Evolutionary conservation across 2,797 vertebrate species (phyloP), one percentile per base, ranked within the genome.

Genomic region (Aulostomus chinensis): DNA sequence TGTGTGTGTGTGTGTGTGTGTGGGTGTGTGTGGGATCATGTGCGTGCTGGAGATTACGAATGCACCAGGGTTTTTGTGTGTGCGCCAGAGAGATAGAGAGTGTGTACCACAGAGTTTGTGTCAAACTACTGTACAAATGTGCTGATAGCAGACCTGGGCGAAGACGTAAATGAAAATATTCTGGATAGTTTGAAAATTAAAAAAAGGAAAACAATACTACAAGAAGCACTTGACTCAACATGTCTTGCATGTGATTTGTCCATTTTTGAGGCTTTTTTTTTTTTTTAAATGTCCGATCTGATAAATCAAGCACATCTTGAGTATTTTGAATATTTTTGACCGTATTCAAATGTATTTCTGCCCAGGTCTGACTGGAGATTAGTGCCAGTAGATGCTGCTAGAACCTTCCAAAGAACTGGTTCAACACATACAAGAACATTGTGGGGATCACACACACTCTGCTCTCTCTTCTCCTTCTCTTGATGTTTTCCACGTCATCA

Each of bases 61-160:
- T 57, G 73, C 79, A 82, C 73, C 72, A 71, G 59, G 68, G 58
- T 66, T 58, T 63, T 43, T 32, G 57, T 43, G 62, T 58, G 67
- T 45, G 60, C 39, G 73, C 38, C 36, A 69, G 58, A 73, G 65
- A 77, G 61, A 75, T 21, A 72, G 50, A 62, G 68, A 50, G 58
- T 50, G 76, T 80, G 72, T 71, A 73, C 75, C 74, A 80, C 76
- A 81, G 72, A 73, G 73, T 70, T 73, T 76, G 83, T 77, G 72
- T 84, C 64, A 74, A 81, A 78, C 78, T 78, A 72, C 72, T 83
- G 77, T 76, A 76, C 73, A 81, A 73, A 73, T 80, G 80, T 86
- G 84, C 84, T 76, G 68, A 82, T 60, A 51, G 76, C 69, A 74
- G 78, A 86, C 81, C 83, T 69, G 83, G 83, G 79, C 73, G 43